Evolutionary conservation across 2,113 vertebrate genomes (phyloP).

Genomic region (Pollachius pollachius): DNA sequence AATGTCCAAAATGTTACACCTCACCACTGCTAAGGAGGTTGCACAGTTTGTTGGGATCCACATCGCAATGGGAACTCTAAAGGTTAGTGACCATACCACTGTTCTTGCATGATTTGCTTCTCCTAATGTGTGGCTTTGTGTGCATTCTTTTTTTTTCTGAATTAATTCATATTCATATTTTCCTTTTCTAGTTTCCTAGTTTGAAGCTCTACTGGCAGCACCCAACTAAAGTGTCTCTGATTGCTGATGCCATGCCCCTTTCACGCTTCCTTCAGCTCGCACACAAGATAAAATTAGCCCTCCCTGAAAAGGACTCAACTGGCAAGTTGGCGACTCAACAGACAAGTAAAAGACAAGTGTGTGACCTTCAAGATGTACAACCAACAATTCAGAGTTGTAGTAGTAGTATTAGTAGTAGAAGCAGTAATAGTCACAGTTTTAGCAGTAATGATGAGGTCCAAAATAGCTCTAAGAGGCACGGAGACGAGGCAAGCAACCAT

Average conservation of each 20-base stretch:
- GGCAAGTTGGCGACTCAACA: not conserved
- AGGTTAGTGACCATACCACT: conserved; percentile 57
- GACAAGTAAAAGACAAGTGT: conserved; percentile 2
- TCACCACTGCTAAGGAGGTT: conserved; percentile 64
- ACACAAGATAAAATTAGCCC: conserved; percentile 53
- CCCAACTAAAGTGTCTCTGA: conserved; percentile 70
- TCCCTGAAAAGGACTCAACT: conserved; percentile 16
- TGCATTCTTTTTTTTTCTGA: not conserved
- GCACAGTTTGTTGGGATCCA: conserved; percentile 76
- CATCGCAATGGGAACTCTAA: conserved; percentile 78
- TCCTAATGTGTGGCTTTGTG: too few relatives aligned
- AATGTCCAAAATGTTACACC: conserved; percentile 30
- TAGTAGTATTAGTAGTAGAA: too few relatives aligned
- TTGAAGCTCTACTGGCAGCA: conserved; percentile 75
- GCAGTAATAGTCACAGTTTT: not conserved
- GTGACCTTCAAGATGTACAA: not conserved
- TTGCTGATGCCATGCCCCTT: conserved; percentile 70
- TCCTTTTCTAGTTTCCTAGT: conserved; percentile 68
- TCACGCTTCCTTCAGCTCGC: conserved; percentile 66
- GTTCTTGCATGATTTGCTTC: not conserved
- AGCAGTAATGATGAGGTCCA: not conserved
- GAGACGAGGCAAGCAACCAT: not conserved
- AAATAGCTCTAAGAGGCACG: not conserved
- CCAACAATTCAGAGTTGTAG: not conserved
- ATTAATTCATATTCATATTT: not conserved